Evolutionary conservation across 64 coral and sea anemone genomes (phyloP), one percentile per base, ranked within the genome.

Genomic region (Cladopsammia gracilis): DNA sequence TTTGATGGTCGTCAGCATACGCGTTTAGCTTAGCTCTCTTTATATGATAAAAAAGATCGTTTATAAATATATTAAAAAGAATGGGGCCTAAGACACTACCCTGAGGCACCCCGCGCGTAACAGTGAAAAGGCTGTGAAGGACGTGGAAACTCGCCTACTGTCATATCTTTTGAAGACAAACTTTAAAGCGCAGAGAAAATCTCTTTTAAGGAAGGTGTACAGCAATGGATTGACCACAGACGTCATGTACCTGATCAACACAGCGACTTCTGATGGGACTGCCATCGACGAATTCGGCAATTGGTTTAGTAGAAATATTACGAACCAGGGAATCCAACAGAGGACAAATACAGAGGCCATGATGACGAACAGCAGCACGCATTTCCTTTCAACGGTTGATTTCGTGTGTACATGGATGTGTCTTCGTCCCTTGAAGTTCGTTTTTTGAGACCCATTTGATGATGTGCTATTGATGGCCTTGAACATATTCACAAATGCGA

Each of bases 151-250:
- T 56, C 48, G 75, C 48, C 75, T 52, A 16, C n/a, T 64, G 61
- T 1, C 12, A 19, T 64, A 6, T 48, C 59, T 83, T 18, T 9
- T 83, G 42, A 44, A 83, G 18, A 22, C 9, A 48, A 59, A 54
- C 20, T 87, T 87, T 0, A 87, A 45, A 86, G 90, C 56, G 5
- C 60, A 54, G 20, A 62, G 48, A 26, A 92, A 92, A 49, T 92
- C 90, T 25, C 71, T 82, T 78, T 92, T 92, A 43, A 92, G 47
- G 73, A 92, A 92, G 4, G 90, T 92, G 44, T 92, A 92, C 6
- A 92, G 71, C 23, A 92, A 25, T 19, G 90, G 90, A 58, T 92
- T 92, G 82, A 92, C 26, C n/a, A 77, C 78, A 15, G 80, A 92
- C 4, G 90, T 86, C 3, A 48, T 22, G 25, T 76, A 86, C 45